These are phyloP conservation scores for Thera obeliscata DNA, from an alignment of 2,888 invertebrate species.

Conservation along the genomic window DNA sequence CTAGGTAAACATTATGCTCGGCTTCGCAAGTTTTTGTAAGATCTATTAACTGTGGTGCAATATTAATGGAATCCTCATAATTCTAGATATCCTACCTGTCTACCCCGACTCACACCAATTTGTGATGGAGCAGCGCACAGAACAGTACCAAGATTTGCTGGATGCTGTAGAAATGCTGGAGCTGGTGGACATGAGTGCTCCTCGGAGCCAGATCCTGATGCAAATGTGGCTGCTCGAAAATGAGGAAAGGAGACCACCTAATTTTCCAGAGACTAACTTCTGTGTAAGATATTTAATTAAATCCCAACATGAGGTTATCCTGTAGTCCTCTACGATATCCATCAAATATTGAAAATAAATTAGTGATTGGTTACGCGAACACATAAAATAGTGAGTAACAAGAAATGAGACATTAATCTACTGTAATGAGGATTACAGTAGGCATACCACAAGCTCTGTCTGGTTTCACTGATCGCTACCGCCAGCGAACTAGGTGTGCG, in stretches of 20 bases:
- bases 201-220: slow-evolving; percentile 88
- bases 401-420: too few species aligned
- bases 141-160: slow-evolving; percentile 90
- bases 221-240: slow-evolving; percentile 93
- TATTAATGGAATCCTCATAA: neutral
- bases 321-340: too few species aligned
- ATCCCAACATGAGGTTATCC: too few species aligned
- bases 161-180: slow-evolving; percentile 88
- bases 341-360: too few species aligned
- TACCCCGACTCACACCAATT: slow-evolving; percentile 90
- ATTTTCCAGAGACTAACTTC: slow-evolving; percentile 67
- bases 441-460: too few species aligned
- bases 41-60: too few species aligned
- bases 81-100: slow-evolving; percentile 89
- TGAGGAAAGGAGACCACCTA: slow-evolving; percentile 78
- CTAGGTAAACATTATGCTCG: slow-evolving; percentile 84
- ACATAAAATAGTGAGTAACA: too few species aligned
- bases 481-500: too few species aligned
- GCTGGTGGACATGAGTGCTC: slow-evolving; percentile 86
- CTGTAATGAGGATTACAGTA: too few species aligned
- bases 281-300: slow-evolving; percentile 52
- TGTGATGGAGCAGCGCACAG: slow-evolving; percentile 89
- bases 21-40: neutral
- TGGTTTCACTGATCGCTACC: too few species aligned
- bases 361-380: too few species aligned